These are phyloP conservation scores for Denticeps clupeoides DNA, from an alignment of 2,797 vertebrate species.

Conservation along the genomic window DNA sequence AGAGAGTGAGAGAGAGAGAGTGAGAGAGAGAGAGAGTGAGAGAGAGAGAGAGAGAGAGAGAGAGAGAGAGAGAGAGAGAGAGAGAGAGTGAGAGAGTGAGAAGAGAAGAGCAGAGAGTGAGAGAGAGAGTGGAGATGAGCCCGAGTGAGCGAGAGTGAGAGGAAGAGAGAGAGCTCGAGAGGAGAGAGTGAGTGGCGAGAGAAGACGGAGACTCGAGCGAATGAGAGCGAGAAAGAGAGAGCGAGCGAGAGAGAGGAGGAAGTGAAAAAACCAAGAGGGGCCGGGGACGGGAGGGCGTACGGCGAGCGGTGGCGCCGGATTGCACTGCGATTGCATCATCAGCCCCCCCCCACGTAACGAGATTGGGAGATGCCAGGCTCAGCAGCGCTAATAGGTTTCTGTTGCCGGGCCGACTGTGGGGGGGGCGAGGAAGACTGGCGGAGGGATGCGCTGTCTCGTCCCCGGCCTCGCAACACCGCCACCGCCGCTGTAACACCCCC, in stretches of 20 bases:
- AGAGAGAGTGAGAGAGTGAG: constrained; percentile 8
- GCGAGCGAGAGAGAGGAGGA: neutral
- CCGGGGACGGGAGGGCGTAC: neutral
- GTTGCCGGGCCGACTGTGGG: constrained; percentile 21
- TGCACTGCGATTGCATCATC: constrained; percentile 66
- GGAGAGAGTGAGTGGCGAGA: neutral
- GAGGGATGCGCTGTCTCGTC: constrained; percentile 27
- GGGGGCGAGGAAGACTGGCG: neutral
- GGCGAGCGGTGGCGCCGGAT: constrained; percentile 36
- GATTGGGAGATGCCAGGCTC: constrained; percentile 63
- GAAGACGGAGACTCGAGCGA: neutral
- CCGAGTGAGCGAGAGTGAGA: constrained; percentile 6
- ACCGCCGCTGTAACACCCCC: too few species aligned
- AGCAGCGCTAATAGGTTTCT: constrained; percentile 70
- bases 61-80: constrained; percentile 15
- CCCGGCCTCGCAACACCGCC: constrained; percentile 41
- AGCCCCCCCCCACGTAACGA: constrained; percentile 65
- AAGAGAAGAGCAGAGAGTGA: neutral
- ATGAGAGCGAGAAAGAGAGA: neutral
- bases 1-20: constrained; percentile 30
- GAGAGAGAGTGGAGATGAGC: constrained; percentile 12
- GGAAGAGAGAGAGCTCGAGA: neutral
- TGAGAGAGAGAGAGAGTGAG: constrained; percentile 11
- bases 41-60: constrained; percentile 2
- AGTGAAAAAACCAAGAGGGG: too few species aligned